Base-by-base conservation (phyloP, 2,113 vertebrate genomes). In the Prietella phreatophila region DNA sequence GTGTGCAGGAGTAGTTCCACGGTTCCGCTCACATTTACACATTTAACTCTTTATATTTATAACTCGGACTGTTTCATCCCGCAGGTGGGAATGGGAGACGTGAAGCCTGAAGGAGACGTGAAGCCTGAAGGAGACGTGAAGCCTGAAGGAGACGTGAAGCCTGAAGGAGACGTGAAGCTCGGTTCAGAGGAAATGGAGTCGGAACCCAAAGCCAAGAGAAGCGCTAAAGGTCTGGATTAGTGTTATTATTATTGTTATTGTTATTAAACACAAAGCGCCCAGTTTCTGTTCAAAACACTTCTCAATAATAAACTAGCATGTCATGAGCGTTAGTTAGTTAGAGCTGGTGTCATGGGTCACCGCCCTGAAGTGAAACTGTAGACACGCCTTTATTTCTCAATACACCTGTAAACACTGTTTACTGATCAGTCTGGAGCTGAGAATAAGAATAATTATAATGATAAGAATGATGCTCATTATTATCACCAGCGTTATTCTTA, bases 1-100 rank as follows among this genome's bases (percentile, higher is more conserved):
- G 79, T 2, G 27, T 11, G 15, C 1, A 2, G 3, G 6, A 33
- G 33, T 81, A 1, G 20, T 11, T 0, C 0, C 2, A 7, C 4
- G 11, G 27, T 2, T 10, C 15, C 27, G 0, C 6, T 55, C 27
- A 27, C 0, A 2, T 0, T 47, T 6, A 17, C 0, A 14, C 4
- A 2, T 17, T 42, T 13, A 71, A 2, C 39, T 0, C 39, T 56
- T 56, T 20, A 20, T 58, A 36, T 58, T 58, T 14, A 39, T 20
- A 0, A 36, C 0, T 33, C 2, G 0, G 4, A 78, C 8, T 13
- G 79, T 36, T 36, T 39, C 0, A 39, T 61, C 80, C 7, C 73
- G 15, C 53, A 75, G 42, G 25, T 6, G 4, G 61, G 42, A 25
- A 30, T 0, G 27, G n/a, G 27, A n/a, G 39, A 81, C 9, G 15